Conservation (phyloP, 2,888 invertebrate species). For the Thymelicus lineola region DNA sequence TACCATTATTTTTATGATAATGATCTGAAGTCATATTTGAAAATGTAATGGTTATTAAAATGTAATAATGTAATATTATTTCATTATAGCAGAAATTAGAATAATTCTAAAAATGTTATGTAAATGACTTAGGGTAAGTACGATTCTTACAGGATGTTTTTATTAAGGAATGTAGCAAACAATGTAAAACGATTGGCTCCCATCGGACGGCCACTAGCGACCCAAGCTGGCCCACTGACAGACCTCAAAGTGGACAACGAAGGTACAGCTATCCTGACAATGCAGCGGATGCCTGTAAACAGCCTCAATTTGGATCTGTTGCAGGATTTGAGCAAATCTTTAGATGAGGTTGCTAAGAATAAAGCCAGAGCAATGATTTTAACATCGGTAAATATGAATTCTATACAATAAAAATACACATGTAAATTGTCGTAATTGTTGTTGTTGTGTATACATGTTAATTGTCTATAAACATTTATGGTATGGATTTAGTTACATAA, state of each 20-base stretch:
- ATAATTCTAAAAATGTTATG: too few species aligned
- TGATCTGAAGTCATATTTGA: too few species aligned
- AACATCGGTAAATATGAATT: constrained; percentile 87
- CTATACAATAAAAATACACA: too few species aligned
- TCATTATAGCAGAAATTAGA: too few species aligned
- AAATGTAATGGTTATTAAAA: too few species aligned
- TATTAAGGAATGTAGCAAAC: constrained; percentile 59
- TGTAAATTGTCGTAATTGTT: too few species aligned
- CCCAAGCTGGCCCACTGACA: constrained; percentile 80
- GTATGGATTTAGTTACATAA: too few species aligned
- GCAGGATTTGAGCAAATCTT: constrained; percentile 85
- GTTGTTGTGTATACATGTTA: too few species aligned
- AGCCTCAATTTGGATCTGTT: constrained; percentile 91
- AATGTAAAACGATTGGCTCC: constrained; percentile 56
- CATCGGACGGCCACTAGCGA: constrained; percentile 60
- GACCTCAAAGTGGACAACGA: constrained; percentile 86
- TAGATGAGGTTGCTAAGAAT: constrained; percentile 88
- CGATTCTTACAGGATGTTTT: constrained; percentile 65
- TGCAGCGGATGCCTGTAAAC: constrained; percentile 93
- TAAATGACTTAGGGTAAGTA: not conserved
- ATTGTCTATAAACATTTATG: too few species aligned
- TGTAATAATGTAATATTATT: too few species aligned
- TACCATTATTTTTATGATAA: too few species aligned
- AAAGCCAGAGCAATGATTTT: constrained; percentile 90
- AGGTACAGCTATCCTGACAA: constrained; percentile 89